phyloP scores from a whole-genome alignment of 2,888 invertebrate species.

The Phortica magna region DNA sequence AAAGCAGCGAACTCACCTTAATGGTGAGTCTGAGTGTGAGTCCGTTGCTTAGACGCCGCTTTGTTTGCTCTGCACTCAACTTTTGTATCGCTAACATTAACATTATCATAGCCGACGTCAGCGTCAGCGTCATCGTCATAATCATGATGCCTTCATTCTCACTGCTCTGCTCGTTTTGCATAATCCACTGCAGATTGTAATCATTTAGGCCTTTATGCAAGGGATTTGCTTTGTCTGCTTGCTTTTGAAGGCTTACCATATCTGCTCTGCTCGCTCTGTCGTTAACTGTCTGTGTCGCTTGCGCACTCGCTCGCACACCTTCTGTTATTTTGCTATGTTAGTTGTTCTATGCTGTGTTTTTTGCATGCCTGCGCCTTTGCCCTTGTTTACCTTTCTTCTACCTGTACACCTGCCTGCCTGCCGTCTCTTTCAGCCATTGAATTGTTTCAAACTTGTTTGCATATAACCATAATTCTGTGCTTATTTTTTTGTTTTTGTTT shows the following conservation, averaged over 20 bases:
- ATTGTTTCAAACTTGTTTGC: conserved; percentile 65
- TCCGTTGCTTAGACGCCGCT: not conserved
- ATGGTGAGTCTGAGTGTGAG: too few relatives aligned
- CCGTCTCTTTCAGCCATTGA: conserved; percentile 34
- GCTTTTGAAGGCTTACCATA: not conserved
- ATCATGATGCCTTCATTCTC: not conserved
- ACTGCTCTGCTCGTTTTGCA: conserved; percentile 26
- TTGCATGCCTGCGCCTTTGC: conserved; percentile 43
- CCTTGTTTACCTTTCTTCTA: conserved; percentile 58
- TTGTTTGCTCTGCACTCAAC: conserved; percentile 32
- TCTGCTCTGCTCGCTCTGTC: too few relatives aligned
- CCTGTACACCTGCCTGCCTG: conserved; percentile 49
- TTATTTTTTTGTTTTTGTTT: conserved; percentile 47
- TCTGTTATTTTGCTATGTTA: not conserved
- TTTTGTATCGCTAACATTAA: conserved; percentile 3
- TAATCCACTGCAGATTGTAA: conserved; percentile 31
- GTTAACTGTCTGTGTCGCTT: too few relatives aligned
- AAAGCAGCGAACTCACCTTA: not conserved
- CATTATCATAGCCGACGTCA: conserved; percentile 1
- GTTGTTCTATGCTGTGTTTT: conserved; percentile 35
- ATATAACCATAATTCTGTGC: conserved; percentile 68
- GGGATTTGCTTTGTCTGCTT: conserved; percentile 27
- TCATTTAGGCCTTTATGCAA: conserved; percentile 31
- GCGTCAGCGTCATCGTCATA: not conserved
- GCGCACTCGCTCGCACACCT: not conserved